Base-by-base conservation (phyloP, 2,113 vertebrate species). In the Rhabdornis inornatus region DNA sequence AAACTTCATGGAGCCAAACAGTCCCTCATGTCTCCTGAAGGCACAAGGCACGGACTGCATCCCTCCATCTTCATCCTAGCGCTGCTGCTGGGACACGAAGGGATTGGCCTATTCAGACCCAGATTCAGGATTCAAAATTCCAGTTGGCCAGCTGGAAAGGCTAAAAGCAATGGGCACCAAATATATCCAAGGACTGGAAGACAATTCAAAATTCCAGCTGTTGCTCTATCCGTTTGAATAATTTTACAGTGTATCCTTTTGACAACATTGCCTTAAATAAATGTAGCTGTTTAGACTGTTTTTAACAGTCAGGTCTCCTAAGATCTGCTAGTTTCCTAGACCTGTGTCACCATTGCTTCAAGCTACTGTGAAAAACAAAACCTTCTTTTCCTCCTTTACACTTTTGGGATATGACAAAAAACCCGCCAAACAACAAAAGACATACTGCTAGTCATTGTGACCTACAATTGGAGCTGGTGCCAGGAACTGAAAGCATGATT, bases 301-400 rank as follows among this genome's bases (percentile, higher is more conserved):
- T 83, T 78, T 95, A 92, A 44, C 42, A 71, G 61, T 44, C 65
- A 94, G 39, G 55, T 95, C 80, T 84, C 56, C 39, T 52, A 77
- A 85, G 17, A 24, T 20, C 11, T 61, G 13, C 35, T 55, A 65
- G 50, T 89, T 95, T 94, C 92, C 65, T 87, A 83, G 87, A 40
- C 68, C 68, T 19, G 0, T 93, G 95, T 96, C 91, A 88, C 92
- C 57, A 83, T 84, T 90, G 31, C 57, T 95, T 94, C 37, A 92
- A 92, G 92, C 89, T 96, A 66, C 83, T 96, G 79, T 93, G 96
- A 97, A 90, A 97, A 97, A 95, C 84, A 97, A 82, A 96, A 85
- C 87, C 84, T 96, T 95, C 76, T 96, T 97, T 97, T 97, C 95
- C 84, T 87, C 63, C 64, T 94, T 95, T 88, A 93, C 75, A 71